A percentile compares a stretch with the other conserved stretches of the same genome.
Conservation (phyloP, 2,113 vertebrate genomes). For the Pyxicephalus adspersus region DNA sequence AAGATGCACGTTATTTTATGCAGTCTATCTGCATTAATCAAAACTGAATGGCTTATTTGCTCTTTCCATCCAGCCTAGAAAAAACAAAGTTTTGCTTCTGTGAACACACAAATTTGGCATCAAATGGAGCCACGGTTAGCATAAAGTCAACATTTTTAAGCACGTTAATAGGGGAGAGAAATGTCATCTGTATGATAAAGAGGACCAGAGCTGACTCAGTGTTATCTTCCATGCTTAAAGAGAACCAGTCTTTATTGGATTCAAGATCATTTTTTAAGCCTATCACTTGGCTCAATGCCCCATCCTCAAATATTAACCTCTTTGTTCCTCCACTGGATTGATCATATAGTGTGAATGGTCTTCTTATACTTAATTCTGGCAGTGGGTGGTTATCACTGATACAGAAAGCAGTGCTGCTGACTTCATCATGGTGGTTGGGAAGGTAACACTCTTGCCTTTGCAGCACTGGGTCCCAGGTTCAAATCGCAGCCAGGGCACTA, state of each 20-base stretch:
- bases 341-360: too few relatives aligned
- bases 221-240: neutral
- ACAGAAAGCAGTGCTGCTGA: too few relatives aligned
- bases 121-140: slow-evolving; percentile 34
- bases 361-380: too few relatives aligned
- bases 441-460: too few relatives aligned
- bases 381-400: too few relatives aligned
- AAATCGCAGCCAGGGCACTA: too few relatives aligned
- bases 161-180: neutral
- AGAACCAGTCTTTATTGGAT: neutral
- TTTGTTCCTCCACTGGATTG: too few relatives aligned
- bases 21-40: slow-evolving; percentile 39
- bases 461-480: too few relatives aligned
- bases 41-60: slow-evolving; percentile 29
- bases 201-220: neutral
- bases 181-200: slow-evolving; percentile 20
- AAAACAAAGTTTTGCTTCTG: slow-evolving; percentile 33
- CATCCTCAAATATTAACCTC: too few relatives aligned
- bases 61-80: neutral
- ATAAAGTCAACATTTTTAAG: slow-evolving; percentile 27
- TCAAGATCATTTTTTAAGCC: neutral
- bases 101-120: slow-evolving; percentile 29
- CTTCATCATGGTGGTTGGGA: too few relatives aligned
- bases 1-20: slow-evolving; percentile 36
- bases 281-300: too few relatives aligned